Evolutionary conservation across 2,888 invertebrate species (phyloP), one percentile per base, ranked within the genome.

Genomic region (Seira sanloemensis): DNA sequence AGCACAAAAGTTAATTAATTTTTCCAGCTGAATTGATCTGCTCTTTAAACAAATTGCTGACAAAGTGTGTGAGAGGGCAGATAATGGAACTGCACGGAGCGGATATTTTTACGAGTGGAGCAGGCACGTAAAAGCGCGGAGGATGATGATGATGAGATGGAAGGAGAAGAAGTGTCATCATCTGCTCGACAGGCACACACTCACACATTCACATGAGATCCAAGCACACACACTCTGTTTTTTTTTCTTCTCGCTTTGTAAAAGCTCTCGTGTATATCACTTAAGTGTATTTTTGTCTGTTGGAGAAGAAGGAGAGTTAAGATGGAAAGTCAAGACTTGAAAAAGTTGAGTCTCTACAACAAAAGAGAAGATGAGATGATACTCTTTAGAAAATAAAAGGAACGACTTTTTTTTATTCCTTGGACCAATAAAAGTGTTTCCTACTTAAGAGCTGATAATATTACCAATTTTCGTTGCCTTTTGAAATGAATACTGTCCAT

Each of bases 361-460:
- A 62, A 62, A 62, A 62, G 62, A 62, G 62, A 21, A 62, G 62
- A 62, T 62, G 62, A 62, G 62, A 62, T n/a, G n/a, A n/a, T 62
- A 62, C 62, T 62, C n/a, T 23, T 62, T 19, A 21, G 37, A 37
- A 37, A n/a, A n/a, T 5, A 37, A 37, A 37, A 37, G n/a, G 37
- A 37, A 37, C 19, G 62, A 62, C 62, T 62, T 62, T 62, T 62
- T 50, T n/a, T 37, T 37, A 12, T 37, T 7, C 62, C 21, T 62
- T 62, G 62, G 62, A 21, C 62, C 62, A 62, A 62, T 62, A 62
- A 62, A 62, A 62, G 21, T 62, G 62, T 62, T 62, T 62, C 62
- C 62, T 62, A 62, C 62, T 62, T 62, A 62, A 62, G 62, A 62
- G 62, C 62, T 62, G 62, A 62, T 62, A 62, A 62, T 62, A 62